Conservation (phyloP, 2,888 invertebrate genomes). For the Ophion ventricosus region DNA sequence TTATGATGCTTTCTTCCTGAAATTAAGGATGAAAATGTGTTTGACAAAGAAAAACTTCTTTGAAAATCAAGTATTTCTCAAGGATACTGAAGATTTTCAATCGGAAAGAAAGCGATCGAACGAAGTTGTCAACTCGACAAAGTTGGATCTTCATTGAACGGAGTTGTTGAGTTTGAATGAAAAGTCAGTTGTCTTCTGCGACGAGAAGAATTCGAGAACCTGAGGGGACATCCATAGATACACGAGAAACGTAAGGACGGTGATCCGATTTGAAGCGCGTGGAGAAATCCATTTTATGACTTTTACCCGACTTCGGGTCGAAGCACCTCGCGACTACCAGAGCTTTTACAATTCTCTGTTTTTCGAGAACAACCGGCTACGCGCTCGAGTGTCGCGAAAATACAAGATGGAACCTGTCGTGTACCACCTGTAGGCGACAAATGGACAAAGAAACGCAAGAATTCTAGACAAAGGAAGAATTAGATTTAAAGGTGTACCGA, state of each 20-base stretch:
- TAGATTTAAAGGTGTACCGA: constrained; percentile 23
- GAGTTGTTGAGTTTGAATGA: constrained; percentile 24
- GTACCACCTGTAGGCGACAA: constrained; percentile 47
- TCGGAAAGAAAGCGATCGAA: too few species aligned
- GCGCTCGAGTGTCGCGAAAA: constrained; percentile 1
- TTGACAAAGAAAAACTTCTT: too few species aligned
- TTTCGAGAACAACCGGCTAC: constrained; percentile 22
- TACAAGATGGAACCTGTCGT: constrained; percentile 18
- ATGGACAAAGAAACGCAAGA: constrained; percentile 23
- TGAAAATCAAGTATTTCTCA: too few species aligned
- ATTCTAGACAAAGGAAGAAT: constrained; percentile 13
- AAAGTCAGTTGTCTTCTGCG: constrained; percentile 24
- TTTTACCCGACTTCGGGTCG: constrained; percentile 56
- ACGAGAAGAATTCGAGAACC: constrained; percentile 45
- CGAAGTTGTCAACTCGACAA: too few species aligned
- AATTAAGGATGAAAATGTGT: background rate
- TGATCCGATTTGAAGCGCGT: constrained; percentile 64
- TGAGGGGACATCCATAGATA: constrained; percentile 42
- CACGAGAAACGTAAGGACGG: constrained; percentile 32
- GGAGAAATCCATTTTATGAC: constrained; percentile 77
- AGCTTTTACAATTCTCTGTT: constrained; percentile 32
- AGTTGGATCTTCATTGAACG: background rate
- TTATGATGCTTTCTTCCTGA: background rate
- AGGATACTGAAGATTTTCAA: too few species aligned
- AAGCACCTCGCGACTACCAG: background rate